These are phyloP conservation scores for Sylvicola fuscatus DNA, from an alignment of 2,888 invertebrate genomes.

Conservation along the genomic window DNA sequence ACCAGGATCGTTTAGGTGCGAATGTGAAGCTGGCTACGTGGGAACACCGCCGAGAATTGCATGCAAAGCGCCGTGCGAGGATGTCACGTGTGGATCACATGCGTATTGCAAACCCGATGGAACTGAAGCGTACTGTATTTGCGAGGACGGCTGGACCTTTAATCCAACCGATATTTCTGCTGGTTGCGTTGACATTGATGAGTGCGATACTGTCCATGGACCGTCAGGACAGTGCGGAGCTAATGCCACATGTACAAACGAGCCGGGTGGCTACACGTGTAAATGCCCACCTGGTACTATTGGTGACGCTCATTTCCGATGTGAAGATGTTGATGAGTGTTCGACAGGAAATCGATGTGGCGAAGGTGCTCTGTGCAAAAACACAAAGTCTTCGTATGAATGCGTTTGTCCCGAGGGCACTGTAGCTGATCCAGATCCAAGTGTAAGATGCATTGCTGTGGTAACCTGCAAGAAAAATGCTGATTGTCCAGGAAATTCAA, in stretches of 20 bases:
- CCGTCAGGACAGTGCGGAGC: constrained; percentile 67
- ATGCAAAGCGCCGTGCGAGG: constrained; percentile 83
- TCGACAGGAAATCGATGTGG: constrained; percentile 50
- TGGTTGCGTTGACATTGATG: constrained; percentile 82
- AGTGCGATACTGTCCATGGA: constrained; percentile 62
- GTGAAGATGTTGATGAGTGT: constrained; percentile 72
- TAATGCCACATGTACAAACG: constrained; percentile 63
- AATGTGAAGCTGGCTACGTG: constrained; percentile 61
- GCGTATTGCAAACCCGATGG: constrained; percentile 79
- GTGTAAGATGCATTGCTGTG: constrained; percentile 60
- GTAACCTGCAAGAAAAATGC: constrained; percentile 52
- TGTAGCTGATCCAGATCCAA: constrained; percentile 66
- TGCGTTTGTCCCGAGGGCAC: constrained; percentile 69
- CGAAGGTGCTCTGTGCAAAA: constrained; percentile 57
- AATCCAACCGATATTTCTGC: constrained; percentile 74
- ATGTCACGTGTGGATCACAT: constrained; percentile 73
- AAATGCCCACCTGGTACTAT: constrained; percentile 68
- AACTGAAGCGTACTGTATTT: constrained; percentile 75
- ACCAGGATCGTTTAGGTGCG: constrained; percentile 60
- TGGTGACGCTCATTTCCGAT: constrained; percentile 65
- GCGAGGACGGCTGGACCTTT: constrained; percentile 85
- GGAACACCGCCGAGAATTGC: constrained; percentile 59
- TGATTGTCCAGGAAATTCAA: constrained; percentile 77
- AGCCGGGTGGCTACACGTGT: constrained; percentile 59
- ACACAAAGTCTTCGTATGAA: constrained; percentile 51